Evolutionary conservation across 1,140 invertebrate genomes (phyloP).

Genomic region (Anoplolepis gracilipes): DNA sequence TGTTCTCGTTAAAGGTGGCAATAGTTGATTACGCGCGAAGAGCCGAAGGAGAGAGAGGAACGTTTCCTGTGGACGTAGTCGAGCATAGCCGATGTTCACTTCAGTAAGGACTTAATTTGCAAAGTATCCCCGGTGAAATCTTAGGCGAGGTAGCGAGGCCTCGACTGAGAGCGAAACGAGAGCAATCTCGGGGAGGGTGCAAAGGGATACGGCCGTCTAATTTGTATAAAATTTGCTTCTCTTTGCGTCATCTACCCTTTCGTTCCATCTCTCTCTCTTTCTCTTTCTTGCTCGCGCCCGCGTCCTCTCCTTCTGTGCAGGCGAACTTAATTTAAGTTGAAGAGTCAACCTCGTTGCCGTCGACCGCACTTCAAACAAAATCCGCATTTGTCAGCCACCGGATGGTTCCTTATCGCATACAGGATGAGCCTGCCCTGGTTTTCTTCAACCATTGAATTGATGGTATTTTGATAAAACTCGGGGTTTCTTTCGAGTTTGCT

Average conservation of each 20-base stretch:
- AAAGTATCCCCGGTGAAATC: conserved; percentile 71
- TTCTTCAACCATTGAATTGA: not conserved
- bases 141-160: conserved; percentile 37
- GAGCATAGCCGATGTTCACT: conserved; percentile 54
- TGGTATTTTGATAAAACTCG: not conserved
- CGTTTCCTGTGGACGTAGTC: conserved; percentile 9
- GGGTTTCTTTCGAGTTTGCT: not conserved
- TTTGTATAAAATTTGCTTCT: conserved; percentile 78
- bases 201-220: conserved; percentile 60
- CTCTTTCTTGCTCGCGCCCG: not conserved
- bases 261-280: not conserved
- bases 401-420: conserved; percentile 7
- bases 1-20: conserved; percentile 35
- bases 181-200: conserved; percentile 3
- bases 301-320: conserved; percentile 16
- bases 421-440: not conserved
- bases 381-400: conserved; percentile 39
- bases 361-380: conserved; percentile 68
- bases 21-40: conserved; percentile 56
- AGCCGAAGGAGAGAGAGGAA: conserved; percentile 11
- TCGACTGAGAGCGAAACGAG: conserved; percentile 53
- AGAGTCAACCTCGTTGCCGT: conserved; percentile 72
- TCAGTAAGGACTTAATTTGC: conserved; percentile 73
- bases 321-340: conserved; percentile 78
- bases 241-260: conserved; percentile 9